A percentile compares a stretch with the other conserved stretches of the same genome.
Conservation (phyloP, 2,797 vertebrate genomes). For the Pseudotriccus pelzelni region DNA sequence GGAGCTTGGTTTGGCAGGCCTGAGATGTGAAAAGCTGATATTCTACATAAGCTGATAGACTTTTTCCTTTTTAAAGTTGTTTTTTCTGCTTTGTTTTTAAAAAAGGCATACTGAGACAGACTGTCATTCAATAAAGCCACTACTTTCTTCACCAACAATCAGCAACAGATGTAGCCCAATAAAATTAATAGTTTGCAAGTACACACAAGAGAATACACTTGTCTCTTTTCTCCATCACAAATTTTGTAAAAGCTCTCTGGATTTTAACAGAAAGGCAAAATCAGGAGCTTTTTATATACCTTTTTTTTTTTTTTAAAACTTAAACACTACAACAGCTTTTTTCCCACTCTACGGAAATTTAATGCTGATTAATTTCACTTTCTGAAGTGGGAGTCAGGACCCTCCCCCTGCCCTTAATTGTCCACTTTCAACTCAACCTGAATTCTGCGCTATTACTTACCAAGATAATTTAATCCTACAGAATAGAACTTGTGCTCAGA, state of each 20-base stretch:
- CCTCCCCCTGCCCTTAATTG: neutral
- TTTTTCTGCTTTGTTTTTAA: neutral
- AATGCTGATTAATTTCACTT: constrained; percentile 18
- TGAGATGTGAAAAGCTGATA: neutral
- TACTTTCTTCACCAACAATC: constrained; percentile 65
- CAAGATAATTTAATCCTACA: constrained; percentile 26
- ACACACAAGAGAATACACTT: constrained; percentile 60
- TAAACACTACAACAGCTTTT: neutral
- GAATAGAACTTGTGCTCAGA: constrained; percentile 47
- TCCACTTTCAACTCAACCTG: constrained; percentile 14
- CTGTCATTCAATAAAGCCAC: constrained; percentile 49
- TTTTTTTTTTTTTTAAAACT: neutral
- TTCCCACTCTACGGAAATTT: neutral
- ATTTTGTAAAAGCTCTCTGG: constrained; percentile 59
- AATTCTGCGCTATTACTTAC: constrained; percentile 1
- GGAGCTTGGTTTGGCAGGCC: neutral
- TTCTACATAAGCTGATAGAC: neutral
- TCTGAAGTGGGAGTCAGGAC: neutral
- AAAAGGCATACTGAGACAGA: constrained; percentile 37
- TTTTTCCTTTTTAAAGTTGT: neutral
- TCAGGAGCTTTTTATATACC: neutral
- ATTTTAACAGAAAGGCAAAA: constrained; percentile 57
- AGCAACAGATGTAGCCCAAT: constrained; percentile 70
- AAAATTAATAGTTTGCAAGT: constrained; percentile 70
- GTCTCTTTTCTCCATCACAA: constrained; percentile 56